Percentiles rank a stretch among this genome's conserved stretches.
Evolutionary conservation across 2,888 invertebrate species (phyloP).

Genomic region (Drosophila paracracens): DNA sequence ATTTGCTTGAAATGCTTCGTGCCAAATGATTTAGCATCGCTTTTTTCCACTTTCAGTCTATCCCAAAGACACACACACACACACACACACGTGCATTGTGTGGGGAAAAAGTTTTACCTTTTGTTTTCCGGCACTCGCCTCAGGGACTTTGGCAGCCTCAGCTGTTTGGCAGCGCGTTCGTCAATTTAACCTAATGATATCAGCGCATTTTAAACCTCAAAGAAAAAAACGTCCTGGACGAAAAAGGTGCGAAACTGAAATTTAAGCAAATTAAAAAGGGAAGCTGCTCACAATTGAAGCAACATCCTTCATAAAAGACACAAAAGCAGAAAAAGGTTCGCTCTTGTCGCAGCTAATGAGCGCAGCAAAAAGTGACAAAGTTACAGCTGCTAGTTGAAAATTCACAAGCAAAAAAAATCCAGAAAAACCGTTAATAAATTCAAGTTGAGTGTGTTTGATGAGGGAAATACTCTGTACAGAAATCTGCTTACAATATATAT

Average conservation of each 20-base stretch:
- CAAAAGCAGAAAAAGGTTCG: conserved; percentile 41
- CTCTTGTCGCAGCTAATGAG: conserved; percentile 72
- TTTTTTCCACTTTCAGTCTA: conserved; percentile 35
- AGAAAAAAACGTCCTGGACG: not conserved
- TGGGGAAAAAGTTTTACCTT: conserved; percentile 47
- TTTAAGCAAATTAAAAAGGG: conserved; percentile 78
- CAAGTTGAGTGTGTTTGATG: not conserved
- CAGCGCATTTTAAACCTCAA: conserved; percentile 38
- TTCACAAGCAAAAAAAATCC: conserved; percentile 15
- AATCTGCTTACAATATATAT: not conserved
- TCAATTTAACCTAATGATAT: conserved; percentile 77
- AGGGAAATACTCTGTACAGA: not conserved
- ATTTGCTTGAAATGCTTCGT: conserved; percentile 78
- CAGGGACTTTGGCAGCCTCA: conserved; percentile 57
- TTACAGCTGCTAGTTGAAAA: conserved; percentile 49
- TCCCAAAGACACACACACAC: conserved; percentile 14
- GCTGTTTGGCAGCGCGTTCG: conserved; percentile 73
- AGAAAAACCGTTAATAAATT: not conserved
- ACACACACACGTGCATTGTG: conserved; percentile 5
- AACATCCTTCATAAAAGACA: conserved; percentile 40
- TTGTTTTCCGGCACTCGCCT: conserved; percentile 60
- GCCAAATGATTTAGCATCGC: conserved; percentile 76
- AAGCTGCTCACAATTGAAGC: conserved; percentile 51
- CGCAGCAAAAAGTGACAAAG: conserved; percentile 61
- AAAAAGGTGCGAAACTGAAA: conserved; percentile 76